These are phyloP conservation scores for Tor tambroides DNA, from an alignment of 2,113 vertebrate species.

Conservation along the genomic window DNA sequence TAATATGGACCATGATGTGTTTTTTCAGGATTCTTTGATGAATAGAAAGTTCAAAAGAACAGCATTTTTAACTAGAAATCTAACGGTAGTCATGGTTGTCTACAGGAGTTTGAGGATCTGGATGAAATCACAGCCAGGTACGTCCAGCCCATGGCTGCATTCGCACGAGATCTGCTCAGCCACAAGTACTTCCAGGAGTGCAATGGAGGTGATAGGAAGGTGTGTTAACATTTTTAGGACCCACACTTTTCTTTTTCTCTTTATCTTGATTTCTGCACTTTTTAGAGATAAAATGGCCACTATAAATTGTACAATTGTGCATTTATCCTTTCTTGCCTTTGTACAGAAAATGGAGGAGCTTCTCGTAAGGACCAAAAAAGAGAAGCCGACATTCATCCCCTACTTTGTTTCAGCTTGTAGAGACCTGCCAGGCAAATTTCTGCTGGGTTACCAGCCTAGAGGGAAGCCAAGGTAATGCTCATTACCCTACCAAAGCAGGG, in stretches of 20 bases:
- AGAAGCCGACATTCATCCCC: conserved; percentile 97
- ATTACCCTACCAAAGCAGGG: neutral
- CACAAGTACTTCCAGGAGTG: conserved; percentile 98
- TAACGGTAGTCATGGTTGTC: neutral
- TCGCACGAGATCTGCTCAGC: conserved; percentile 91
- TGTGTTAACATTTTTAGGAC: conserved; percentile 51
- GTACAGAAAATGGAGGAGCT: conserved; percentile 95
- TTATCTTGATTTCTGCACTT: neutral
- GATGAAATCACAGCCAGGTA: conserved; percentile 98
- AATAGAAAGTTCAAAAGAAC: neutral
- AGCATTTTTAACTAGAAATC: neutral
- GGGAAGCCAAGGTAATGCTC: conserved; percentile 90
- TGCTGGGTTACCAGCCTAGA: conserved; percentile 95
- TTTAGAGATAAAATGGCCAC: neutral
- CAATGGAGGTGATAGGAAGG: conserved; percentile 89
- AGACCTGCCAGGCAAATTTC: conserved; percentile 96
- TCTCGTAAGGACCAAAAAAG: conserved; percentile 89
- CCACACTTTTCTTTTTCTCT: neutral
- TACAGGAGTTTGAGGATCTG: conserved; percentile 97
- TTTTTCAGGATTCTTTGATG: neutral
- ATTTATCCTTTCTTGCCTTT: conserved; percentile 26
- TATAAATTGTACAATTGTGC: neutral
- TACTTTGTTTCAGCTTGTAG: conserved; percentile 95
- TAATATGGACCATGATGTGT: neutral
- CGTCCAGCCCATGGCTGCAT: conserved; percentile 97